A percentile compares a stretch with the other conserved stretches of the same genome.
These are phyloP conservation scores for Fragum fragum DNA, from an alignment of 2,888 invertebrate species.

Conservation along the genomic window DNA sequence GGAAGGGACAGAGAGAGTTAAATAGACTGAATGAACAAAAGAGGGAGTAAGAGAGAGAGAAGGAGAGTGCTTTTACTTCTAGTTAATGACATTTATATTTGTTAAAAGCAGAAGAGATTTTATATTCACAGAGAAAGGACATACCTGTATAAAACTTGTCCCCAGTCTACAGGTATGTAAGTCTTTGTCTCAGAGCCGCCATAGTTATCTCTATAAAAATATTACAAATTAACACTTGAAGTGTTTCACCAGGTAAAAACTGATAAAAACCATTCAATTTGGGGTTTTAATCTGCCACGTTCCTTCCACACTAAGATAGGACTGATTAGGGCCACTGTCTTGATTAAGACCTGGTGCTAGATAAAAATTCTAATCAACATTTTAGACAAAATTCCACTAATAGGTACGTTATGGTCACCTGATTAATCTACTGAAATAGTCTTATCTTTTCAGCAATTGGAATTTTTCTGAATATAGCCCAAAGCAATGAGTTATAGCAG, in stretches of 20 bases:
- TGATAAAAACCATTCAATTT: conserved; percentile 71
- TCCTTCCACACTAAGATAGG: conserved; percentile 66
- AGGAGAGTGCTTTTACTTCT: no score
- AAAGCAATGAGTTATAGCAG: no score
- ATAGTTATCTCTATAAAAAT: conserved; percentile 61
- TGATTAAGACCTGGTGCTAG: conserved; percentile 60
- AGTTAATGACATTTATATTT: no score
- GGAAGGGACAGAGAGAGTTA: no score
- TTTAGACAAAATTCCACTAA: conserved; percentile 56
- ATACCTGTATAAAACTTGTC: conserved; percentile 17
- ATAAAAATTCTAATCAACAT: conserved; percentile 68
- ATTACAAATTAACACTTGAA: conserved; percentile 71
- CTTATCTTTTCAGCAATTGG: no score
- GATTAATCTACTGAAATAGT: conserved; percentile 52
- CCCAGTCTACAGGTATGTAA: conserved; percentile 19
- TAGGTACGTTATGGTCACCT: conserved; percentile 51
- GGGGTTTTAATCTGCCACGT: conserved; percentile 64
- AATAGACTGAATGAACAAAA: no score
- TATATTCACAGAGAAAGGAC: conserved; percentile 1
- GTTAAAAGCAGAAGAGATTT: no score
- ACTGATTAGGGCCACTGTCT: conserved; percentile 60
- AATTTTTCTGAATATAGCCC: no score
- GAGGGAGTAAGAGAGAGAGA: no score
- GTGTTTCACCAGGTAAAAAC: conserved; percentile 66
- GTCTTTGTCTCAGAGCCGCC: conserved; percentile 38